Evolutionary conservation across 92 coral and sea anemone species (phyloP).

Genomic region (Galaxea fascicularis): DNA sequence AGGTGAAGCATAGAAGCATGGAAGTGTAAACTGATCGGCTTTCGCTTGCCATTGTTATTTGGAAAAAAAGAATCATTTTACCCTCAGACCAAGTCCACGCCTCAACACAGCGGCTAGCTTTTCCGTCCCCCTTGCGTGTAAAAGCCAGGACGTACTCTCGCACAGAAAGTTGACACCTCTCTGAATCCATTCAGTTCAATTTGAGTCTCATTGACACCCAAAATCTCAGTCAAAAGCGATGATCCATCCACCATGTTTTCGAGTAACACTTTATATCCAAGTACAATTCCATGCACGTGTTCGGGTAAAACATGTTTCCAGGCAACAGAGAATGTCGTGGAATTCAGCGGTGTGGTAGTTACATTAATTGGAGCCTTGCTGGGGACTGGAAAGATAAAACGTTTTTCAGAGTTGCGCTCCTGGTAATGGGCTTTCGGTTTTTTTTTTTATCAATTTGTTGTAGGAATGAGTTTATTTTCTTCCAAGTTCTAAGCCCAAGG

Average conservation of each 20-base stretch:
- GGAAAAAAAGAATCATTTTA: no score
- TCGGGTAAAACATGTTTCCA: constrained; percentile 74
- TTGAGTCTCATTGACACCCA: constrained; percentile 22
- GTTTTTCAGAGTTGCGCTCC: no score
- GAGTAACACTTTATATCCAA: constrained; percentile 64
- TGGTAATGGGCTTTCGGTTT: no score
- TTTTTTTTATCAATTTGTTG: no score
- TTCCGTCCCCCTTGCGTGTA: constrained; percentile 74
- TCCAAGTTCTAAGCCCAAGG: no score
- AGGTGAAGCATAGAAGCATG: no score
- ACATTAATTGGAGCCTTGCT: constrained; percentile 66
- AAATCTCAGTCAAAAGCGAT: constrained; percentile 13
- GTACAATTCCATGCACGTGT: constrained; percentile 59
- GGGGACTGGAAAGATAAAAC: constrained; percentile 61
- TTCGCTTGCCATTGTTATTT: no score
- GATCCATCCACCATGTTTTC: constrained; percentile 32
- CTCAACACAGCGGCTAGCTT: constrained; percentile 53
- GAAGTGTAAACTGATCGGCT: no score
- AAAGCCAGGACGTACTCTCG: constrained; percentile 65
- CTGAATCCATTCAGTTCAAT: constrained; percentile 18
- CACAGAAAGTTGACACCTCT: constrained; percentile 53
- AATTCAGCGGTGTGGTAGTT: constrained; percentile 34
- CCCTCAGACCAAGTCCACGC: constrained; percentile 72
- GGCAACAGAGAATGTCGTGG: constrained; percentile 63
- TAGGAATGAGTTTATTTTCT: no score